These are phyloP conservation scores for Talpa occidentalis DNA, from an alignment of 2,113 vertebrate species.

Conservation along the genomic window DNA sequence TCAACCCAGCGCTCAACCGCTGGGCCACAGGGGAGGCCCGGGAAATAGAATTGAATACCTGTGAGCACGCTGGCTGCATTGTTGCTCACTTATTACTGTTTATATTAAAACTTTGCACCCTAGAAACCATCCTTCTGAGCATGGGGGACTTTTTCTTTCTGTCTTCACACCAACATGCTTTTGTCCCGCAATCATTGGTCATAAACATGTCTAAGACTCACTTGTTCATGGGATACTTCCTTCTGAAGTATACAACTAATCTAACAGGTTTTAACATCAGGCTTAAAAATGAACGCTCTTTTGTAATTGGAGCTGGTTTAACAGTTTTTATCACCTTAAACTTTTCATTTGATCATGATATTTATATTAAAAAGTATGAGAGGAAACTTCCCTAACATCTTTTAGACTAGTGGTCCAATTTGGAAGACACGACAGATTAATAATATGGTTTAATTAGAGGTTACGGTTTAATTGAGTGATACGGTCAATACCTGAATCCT, in stretches of 20 bases:
- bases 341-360: conserved; percentile 35
- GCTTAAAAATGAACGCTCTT: conserved; percentile 27
- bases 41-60: conserved; percentile 11
- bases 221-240: background rate
- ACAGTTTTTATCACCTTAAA: conserved; percentile 24
- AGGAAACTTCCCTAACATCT: conserved; percentile 5
- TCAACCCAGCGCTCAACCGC: no score
- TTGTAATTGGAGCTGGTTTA: background rate
- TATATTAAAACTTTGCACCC: background rate
- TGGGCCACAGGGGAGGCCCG: no score
- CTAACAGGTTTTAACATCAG: background rate
- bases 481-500: background rate
- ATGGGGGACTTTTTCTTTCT: background rate
- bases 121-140: background rate
- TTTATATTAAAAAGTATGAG: conserved; percentile 10
- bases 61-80: background rate
- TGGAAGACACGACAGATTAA: background rate
- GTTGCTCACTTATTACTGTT: conserved; percentile 18
- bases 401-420: conserved; percentile 9
- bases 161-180: background rate
- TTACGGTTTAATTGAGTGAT: background rate
- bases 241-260: background rate
- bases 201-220: conserved; percentile 8
- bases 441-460: background rate
- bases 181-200: background rate